A percentile compares a stretch with the other conserved stretches of the same genome.
Conservation (phyloP, 2,797 vertebrate genomes). For the Smutsia temminckii region DNA sequence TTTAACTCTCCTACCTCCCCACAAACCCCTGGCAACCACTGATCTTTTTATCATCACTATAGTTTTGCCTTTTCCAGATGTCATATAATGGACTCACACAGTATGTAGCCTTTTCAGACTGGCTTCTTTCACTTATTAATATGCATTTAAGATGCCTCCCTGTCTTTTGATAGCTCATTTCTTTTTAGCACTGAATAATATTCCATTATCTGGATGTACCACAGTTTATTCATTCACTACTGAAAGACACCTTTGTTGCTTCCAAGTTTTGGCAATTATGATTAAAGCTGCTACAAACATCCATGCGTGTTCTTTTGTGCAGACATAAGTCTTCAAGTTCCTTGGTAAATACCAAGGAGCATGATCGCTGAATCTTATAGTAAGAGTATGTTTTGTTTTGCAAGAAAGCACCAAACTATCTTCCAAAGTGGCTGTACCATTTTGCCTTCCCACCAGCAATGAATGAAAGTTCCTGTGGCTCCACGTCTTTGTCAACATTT, state of each 20-base stretch:
- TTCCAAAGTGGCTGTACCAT: background rate
- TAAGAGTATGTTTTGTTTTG: background rate
- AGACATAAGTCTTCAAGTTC: background rate
- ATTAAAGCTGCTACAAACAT: slow-evolving; percentile 10
- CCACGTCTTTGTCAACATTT: background rate
- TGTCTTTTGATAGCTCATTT: background rate
- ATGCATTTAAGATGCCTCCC: background rate
- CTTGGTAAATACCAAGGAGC: background rate
- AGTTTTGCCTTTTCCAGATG: slow-evolving; percentile 19
- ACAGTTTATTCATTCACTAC: background rate
- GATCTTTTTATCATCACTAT: background rate
- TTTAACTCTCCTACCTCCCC: background rate
- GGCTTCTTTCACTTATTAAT: background rate
- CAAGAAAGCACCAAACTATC: background rate
- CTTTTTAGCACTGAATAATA: slow-evolving; percentile 11
- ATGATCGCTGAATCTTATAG: background rate
- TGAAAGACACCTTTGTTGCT: background rate
- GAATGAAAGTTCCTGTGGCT: background rate
- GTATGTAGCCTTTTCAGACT: background rate
- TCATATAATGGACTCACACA: background rate
- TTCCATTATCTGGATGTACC: background rate
- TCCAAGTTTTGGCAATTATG: background rate
- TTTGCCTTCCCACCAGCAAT: background rate
- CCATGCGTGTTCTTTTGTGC: background rate
- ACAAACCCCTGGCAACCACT: background rate